Conservation (phyloP, 2,113 vertebrate species). For the Cheilinus undulatus region DNA sequence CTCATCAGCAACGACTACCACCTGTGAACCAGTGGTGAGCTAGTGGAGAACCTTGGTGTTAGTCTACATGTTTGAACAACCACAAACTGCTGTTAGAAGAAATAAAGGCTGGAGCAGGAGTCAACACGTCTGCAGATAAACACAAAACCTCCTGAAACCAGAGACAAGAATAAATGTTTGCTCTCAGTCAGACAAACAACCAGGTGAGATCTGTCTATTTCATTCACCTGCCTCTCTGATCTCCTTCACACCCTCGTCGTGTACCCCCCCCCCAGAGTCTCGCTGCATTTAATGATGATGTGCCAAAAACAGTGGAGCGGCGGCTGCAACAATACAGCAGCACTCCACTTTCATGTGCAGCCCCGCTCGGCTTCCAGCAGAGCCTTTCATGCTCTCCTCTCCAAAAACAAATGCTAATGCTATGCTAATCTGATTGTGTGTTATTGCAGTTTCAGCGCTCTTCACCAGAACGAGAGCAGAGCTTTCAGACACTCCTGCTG, state of each 20-base stretch:
- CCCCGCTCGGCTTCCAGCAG: conserved; percentile 10
- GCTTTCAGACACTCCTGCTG: neutral
- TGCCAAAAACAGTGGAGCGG: neutral
- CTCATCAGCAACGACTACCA: neutral
- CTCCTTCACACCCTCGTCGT: neutral
- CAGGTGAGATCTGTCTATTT: neutral
- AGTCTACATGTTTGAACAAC: too few relatives aligned
- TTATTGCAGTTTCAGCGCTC: conserved; percentile 12
- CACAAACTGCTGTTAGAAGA: too few relatives aligned
- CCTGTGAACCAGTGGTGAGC: neutral
- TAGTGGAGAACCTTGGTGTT: too few relatives aligned
- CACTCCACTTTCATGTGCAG: conserved; percentile 24
- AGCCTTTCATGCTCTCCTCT: conserved; percentile 9
- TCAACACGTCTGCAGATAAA: too few relatives aligned
- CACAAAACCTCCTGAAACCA: neutral
- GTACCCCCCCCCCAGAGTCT: neutral
- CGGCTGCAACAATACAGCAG: conserved; percentile 22
- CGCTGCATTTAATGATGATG: neutral
- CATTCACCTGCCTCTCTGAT: neutral
- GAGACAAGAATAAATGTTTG: too few relatives aligned
- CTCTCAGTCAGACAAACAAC: too few relatives aligned
- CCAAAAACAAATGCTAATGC: conserved; percentile 57
- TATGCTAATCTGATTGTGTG: conserved; percentile 59
- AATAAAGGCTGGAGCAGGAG: too few relatives aligned
- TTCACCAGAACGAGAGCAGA: neutral